Base-by-base conservation (phyloP, 2,113 vertebrate species). In the Brachionichthys hirsutus region DNA sequence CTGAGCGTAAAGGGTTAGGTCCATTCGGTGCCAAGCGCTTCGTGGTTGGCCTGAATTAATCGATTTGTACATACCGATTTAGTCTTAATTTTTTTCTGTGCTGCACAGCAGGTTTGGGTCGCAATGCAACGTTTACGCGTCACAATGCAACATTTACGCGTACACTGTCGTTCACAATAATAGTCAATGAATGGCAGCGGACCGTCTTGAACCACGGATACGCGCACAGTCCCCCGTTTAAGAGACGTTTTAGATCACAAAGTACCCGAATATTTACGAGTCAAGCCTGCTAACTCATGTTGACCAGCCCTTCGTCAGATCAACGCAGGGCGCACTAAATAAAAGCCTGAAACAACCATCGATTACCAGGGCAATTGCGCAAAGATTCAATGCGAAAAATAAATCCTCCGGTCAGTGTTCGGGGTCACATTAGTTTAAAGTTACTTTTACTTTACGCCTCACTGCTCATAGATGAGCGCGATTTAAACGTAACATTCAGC, bases 91-190 rank as follows among this genome's bases (percentile, higher is more conserved):
- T 24, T 3, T 63, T 53, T 48, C 22, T 4, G 30, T 30, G 19
- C 16, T 52, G 47, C 19, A 12, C 38, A 36, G 44, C 52, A 38
- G 68, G 24, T 68, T 41, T 30, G 41, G 60, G 63, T 72, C 65
- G 55, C 43, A 35, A 16, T 62, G 70, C 59, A 78, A 77, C 43
- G 50, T 46, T 74, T n/a, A 77, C 77, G 78, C 60, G 66, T n/a
- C 71, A 70, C 61, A 57, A 34, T 46, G 57, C n/a, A n/a, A n/a
- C n/a, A n/a, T n/a, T 54, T 53, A 62, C 58, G 24, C 5, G 5
- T 30, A 30, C 24, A 30, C 5, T 30, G 24, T 30, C 41, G 58
- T 67, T 73, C 65, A 73, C 64, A 79, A 85, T 67, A 49, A 77
- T 75, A 62, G 72, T 70, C 68, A 71, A 70, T 64, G 73, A 47